A percentile compares a stretch with the other conserved stretches of the same genome.
phyloP scores from a whole-genome alignment of 2,797 vertebrate genomes.

The Heliangelus exortis region DNA sequence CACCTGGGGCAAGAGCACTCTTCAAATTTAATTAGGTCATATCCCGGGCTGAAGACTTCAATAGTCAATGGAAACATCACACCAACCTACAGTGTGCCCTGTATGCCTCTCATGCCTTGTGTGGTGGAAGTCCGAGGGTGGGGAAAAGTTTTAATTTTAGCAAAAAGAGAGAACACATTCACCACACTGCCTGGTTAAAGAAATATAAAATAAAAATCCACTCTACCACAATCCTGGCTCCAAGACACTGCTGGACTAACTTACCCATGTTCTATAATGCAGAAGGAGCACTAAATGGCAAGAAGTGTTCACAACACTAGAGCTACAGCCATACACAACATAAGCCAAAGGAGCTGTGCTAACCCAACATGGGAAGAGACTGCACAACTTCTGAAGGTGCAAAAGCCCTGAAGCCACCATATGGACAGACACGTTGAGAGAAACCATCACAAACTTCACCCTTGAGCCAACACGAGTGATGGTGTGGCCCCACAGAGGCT shows the following conservation, averaged over 20 bases:
- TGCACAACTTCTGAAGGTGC: background rate
- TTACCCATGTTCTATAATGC: background rate
- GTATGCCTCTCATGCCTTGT: background rate
- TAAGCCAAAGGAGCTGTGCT: background rate
- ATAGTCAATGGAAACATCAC: background rate
- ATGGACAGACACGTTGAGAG: fast-evolving
- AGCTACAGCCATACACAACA: background rate
- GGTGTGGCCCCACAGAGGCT: background rate
- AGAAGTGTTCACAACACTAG: background rate
- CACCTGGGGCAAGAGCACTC: background rate
- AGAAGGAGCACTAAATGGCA: background rate
- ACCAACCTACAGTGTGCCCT: background rate
- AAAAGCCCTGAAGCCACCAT: background rate
- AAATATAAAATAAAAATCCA: background rate
- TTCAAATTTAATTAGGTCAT: conserved; percentile 24
- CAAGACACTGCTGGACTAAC: background rate
- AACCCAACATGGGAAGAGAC: fast-evolving
- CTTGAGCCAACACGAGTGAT: background rate
- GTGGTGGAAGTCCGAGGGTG: background rate
- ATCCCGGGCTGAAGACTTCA: background rate
- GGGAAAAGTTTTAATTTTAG: conserved; percentile 34
- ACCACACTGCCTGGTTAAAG: background rate
- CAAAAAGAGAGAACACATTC: background rate
- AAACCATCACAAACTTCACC: background rate
- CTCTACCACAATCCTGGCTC: background rate